Evolutionary conservation across 2,888 invertebrate species (phyloP).

Genomic region (Leptopilina myrica): DNA sequence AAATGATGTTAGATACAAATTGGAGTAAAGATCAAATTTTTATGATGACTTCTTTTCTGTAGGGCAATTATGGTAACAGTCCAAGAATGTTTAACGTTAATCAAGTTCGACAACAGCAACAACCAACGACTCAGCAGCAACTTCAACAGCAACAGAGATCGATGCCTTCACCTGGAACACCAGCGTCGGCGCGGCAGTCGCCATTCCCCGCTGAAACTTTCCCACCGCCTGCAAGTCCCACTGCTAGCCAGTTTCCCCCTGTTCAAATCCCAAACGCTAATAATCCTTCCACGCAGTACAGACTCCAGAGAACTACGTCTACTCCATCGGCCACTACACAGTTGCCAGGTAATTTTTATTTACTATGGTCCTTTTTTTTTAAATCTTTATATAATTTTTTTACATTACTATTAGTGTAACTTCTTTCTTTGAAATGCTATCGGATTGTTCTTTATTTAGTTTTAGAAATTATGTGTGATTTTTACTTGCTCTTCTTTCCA

Average conservation of each 20-base stretch:
- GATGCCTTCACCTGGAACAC: conserved; percentile 82
- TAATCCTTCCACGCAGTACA: conserved; percentile 77
- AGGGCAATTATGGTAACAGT: conserved; percentile 74
- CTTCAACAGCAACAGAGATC: conserved; percentile 90
- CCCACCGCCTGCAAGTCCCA: conserved; percentile 79
- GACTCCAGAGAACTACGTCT: conserved; percentile 81
- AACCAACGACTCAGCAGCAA: conserved; percentile 76
- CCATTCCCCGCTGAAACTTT: conserved; percentile 79
- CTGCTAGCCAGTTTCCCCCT: conserved; percentile 76
- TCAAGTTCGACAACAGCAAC: conserved; percentile 77
- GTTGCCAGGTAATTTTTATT: conserved; percentile 78
- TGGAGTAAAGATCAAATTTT: too few relatives aligned
- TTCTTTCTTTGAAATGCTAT: background rate
- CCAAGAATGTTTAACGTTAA: conserved; percentile 75
- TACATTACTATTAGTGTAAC: background rate
- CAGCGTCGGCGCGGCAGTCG: conserved; percentile 79
- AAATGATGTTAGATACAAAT: too few relatives aligned
- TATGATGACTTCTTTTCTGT: conserved; percentile 42
- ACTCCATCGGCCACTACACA: conserved; percentile 80
- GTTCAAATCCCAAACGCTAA: conserved; percentile 73
- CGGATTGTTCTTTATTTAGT: conserved; percentile 7
- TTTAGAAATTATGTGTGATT: background rate
- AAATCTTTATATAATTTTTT: background rate
- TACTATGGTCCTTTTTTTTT: background rate
- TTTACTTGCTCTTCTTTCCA: conserved; percentile 4